phyloP scores from a whole-genome alignment of 2,113 vertebrate genomes.

The Dasyornis broadbenti region DNA sequence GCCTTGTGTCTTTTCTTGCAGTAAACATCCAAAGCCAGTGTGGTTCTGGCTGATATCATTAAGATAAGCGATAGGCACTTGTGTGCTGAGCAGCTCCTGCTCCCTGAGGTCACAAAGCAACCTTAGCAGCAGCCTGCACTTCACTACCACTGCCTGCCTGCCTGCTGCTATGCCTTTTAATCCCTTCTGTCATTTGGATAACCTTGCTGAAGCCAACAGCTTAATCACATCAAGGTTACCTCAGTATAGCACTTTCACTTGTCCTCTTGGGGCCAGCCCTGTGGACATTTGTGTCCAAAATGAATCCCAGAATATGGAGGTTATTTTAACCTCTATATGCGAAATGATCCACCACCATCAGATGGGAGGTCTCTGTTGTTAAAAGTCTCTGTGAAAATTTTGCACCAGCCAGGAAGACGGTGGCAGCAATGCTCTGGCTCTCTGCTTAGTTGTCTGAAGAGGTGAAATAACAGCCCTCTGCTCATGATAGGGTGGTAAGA shows the following conservation, averaged over 20 bases:
- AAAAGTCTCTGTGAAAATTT: neutral
- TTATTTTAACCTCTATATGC: neutral
- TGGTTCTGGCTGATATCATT: neutral
- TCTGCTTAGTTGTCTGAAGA: neutral
- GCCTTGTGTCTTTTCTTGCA: neutral
- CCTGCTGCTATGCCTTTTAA: neutral
- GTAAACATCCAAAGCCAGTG: neutral
- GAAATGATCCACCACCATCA: neutral
- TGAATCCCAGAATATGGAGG: neutral
- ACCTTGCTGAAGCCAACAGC: neutral
- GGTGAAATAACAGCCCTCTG: neutral
- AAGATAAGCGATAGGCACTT: neutral
- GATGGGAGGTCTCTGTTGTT: neutral
- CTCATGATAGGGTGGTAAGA: neutral
- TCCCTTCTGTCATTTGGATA: slow-evolving; percentile 7
- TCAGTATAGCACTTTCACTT: neutral
- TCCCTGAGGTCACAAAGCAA: neutral
- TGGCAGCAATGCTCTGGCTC: neutral
- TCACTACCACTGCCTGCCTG: neutral
- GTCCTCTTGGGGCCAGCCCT: neutral
- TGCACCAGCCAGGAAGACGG: neutral
- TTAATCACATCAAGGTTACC: neutral
- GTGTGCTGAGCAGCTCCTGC: neutral
- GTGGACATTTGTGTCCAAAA: neutral
- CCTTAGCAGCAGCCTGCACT: neutral